Evolutionary conservation across 2,113 vertebrate genomes (phyloP), one percentile per base, ranked within the genome.

Genomic region (Chroicocephalus ridibundus): DNA sequence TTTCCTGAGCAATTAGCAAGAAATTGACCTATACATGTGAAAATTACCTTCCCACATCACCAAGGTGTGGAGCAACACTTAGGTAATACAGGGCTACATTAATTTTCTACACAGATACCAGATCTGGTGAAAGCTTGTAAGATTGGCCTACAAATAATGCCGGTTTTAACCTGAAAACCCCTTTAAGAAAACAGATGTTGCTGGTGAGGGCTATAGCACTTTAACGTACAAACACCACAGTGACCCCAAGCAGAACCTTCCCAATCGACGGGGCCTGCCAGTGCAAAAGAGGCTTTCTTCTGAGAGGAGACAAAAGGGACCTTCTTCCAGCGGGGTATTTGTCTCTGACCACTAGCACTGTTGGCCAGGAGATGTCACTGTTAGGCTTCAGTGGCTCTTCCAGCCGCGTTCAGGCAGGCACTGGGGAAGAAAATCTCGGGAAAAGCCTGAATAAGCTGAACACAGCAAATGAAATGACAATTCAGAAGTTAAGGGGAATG

Each of bases 331-430:
- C 15, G 2, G 36, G 36, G 38, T n/a, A 17, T 58, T 68, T 69
- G 64, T 72, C 71, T 60, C 57, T 79, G 94, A 77, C 93, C 91
- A 38, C 69, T 44, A 84, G 92, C 69, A 2, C 77, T 46, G 49
- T 27, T 66, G 93, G 83, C 97, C 97, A 95, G 94, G 76, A 96
- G 96, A 77, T 96, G 97, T 95, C 94, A 97, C 93, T 97, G 91
- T 96, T 95, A 77, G 84, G 91, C 94, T 94, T 91, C 54, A 6
- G 75, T 34, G 74, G 68, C 70, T 94, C 34, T 31, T 60, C 36
- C 76, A 81, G 79, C 64, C 75, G 1, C 4, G 0, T 47, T 55
- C 66, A 69, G 64, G 65, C 76, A 60, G 75, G 62, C 82, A 21
- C 13, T 3, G 61, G 60, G 51, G 51, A 6, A 34, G 52, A 49